Evolutionary conservation across 1,140 invertebrate genomes (phyloP), one percentile per base, ranked within the genome.

Genomic region (Lucilia sericata): DNA sequence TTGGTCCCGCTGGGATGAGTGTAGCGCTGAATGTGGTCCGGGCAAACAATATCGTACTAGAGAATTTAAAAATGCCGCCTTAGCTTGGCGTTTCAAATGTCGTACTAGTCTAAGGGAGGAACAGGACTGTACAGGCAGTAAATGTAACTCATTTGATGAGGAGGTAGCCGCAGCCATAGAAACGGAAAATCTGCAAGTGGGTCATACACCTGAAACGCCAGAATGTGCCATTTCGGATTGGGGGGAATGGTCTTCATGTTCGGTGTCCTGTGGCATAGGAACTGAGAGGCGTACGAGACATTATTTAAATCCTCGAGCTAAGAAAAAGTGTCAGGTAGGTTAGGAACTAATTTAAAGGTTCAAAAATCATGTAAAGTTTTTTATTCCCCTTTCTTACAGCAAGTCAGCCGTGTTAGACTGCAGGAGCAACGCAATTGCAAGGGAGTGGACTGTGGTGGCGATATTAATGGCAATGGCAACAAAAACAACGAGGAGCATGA

Each of bases 1-100:
- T 1, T 98, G 97, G 97, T 93, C 93, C 0, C 87, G 92, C 5
- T 98, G 96, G 96, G 94, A 94, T 14, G 91, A 93, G 1, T 98
- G 97, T 88, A 95, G 94, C 25, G 94, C 94, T 0, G 94, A 94
- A 0, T 98, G 97, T 88, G 96, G 97, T 0, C 92, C 93, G 19
- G 97, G 96, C 0, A 92, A 92, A 2, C 92, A 93, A 84, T 94
- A 94, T 13, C 93, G 97, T 12, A 94, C 93, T 3, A 92, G 95
- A 0, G 92, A 92, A 78, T 94, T 93, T 86, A 86, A 91, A 55
- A 93, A 94, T 87, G 91, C 93, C 1, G 85, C 86, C 0, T 86
- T 93, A 0, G 94, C 94, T 0, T 65, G 74, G 0, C 86, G 88
- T 25, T 91, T 91, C 12, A 92, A 92, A 14, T 95, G 95, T 87